phyloP scores from a whole-genome alignment of 1,140 invertebrate genomes.

The Brachionus rubens region DNA sequence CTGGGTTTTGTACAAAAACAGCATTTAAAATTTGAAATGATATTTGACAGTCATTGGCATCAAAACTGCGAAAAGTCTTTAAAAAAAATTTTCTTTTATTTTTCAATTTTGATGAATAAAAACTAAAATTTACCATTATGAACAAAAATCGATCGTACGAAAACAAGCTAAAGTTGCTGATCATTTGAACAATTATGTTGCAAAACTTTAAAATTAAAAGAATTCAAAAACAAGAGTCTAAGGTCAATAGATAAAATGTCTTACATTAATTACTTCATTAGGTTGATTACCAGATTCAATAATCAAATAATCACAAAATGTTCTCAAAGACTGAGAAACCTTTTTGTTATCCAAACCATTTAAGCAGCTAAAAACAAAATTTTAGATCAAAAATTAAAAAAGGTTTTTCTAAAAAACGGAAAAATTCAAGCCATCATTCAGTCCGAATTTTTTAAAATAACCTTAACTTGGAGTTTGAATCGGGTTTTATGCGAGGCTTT shows the following conservation, averaged over 20 bases:
- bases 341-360: constrained; percentile 41
- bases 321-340: constrained; percentile 20
- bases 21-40: constrained; percentile 26
- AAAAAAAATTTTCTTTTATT: too few species aligned
- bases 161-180: constrained; percentile 20
- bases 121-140: constrained; percentile 18
- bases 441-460: too few species aligned
- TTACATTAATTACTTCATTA: neutral
- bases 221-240: too few species aligned
- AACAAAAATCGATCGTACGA: constrained; percentile 35
- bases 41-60: neutral
- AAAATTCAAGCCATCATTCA: too few species aligned
- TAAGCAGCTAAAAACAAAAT: neutral
- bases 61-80: constrained; percentile 30
- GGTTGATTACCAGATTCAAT: constrained; percentile 13
- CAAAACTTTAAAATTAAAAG: neutral
- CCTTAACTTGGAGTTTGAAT: too few species aligned
- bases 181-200: neutral
- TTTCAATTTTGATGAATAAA: too few species aligned
- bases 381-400: neutral
- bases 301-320: constrained; percentile 38
- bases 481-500: too few species aligned
- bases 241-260: too few species aligned
- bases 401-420: too few species aligned
- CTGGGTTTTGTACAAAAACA: neutral